These are phyloP conservation scores for Brachylomia viminalis DNA, from an alignment of 2,888 invertebrate genomes.

Conservation along the genomic window DNA sequence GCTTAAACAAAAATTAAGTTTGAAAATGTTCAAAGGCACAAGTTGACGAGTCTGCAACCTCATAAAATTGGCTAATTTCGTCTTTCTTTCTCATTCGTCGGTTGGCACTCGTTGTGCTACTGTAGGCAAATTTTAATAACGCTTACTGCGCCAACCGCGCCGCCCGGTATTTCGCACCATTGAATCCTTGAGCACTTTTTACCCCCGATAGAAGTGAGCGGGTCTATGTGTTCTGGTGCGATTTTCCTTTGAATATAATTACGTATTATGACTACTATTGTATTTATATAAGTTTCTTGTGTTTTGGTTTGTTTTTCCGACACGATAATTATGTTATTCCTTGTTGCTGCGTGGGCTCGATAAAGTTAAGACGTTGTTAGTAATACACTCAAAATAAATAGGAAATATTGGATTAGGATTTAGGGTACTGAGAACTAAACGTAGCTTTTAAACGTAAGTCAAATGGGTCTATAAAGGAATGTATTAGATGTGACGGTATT, in stretches of 20 bases:
- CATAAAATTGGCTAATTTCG: constrained; percentile 83
- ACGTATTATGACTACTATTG: constrained; percentile 53
- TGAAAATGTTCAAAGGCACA: constrained; percentile 68
- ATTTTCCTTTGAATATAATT: constrained; percentile 71
- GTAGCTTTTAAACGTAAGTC: constrained; percentile 8
- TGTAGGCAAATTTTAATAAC: constrained; percentile 87
- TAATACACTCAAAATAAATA: background rate
- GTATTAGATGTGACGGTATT: constrained; percentile 3
- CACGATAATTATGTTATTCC: constrained; percentile 12
- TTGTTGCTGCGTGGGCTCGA: background rate
- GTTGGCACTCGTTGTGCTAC: constrained; percentile 78
- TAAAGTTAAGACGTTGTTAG: constrained; percentile 3
- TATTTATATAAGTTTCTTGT: constrained; percentile 55
- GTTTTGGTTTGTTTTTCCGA: constrained; percentile 39
- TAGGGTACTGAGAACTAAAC: background rate
- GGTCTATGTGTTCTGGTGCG: constrained; percentile 70
- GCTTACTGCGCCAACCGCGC: constrained; percentile 80
- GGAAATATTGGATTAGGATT: background rate
- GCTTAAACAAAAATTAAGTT: constrained; percentile 67
- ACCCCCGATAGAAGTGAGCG: constrained; percentile 73
- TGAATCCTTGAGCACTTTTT: constrained; percentile 83
- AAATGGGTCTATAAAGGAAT: constrained; percentile 13
- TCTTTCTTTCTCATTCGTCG: constrained; percentile 80
- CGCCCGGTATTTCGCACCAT: constrained; percentile 81
- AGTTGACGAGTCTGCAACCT: constrained; percentile 80